Evolutionary conservation across 2,888 invertebrate genomes (phyloP).

Genomic region (Drosophila demipolita): DNA sequence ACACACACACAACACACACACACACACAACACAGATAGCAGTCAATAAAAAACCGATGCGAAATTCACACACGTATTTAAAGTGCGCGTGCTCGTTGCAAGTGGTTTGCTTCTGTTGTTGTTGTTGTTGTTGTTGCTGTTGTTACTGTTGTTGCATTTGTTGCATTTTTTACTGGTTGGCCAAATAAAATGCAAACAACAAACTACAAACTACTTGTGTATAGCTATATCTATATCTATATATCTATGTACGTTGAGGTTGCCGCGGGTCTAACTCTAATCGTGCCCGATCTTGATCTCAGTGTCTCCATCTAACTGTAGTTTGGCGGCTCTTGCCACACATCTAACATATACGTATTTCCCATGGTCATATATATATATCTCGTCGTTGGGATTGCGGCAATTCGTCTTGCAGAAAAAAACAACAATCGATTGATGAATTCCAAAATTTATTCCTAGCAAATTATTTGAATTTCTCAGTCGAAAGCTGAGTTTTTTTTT

Average conservation of each 20-base stretch:
- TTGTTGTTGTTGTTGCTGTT: slow-evolving; percentile 10
- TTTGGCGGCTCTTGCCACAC: slow-evolving; percentile 13
- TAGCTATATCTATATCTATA: not conserved
- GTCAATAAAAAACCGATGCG: slow-evolving; percentile 58
- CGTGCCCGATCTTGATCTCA: slow-evolving; percentile 49
- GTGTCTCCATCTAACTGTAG: slow-evolving; percentile 39
- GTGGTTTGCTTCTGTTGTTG: slow-evolving; percentile 24
- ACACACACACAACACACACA: slow-evolving; percentile 5
- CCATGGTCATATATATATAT: not conserved
- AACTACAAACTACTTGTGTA: slow-evolving; percentile 19
- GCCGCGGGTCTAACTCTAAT: slow-evolving; percentile 44
- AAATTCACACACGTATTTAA: slow-evolving; percentile 67
- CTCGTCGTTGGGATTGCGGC: not conserved
- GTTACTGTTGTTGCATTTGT: not conserved
- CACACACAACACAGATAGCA: slow-evolving; percentile 24
- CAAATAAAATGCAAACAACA: slow-evolving; percentile 46
- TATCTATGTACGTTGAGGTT: slow-evolving; percentile 33
- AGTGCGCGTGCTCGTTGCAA: slow-evolving; percentile 61
- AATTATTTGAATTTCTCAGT: too few relatives aligned
- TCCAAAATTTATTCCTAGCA: too few relatives aligned
- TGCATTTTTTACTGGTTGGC: slow-evolving; percentile 26
- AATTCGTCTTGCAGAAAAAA: too few relatives aligned
- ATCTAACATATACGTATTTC: not conserved
- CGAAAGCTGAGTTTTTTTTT: too few relatives aligned
- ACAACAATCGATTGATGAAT: too few relatives aligned